Conservation (phyloP, 2,113 vertebrate genomes). For the Aegotheles bennettii region DNA sequence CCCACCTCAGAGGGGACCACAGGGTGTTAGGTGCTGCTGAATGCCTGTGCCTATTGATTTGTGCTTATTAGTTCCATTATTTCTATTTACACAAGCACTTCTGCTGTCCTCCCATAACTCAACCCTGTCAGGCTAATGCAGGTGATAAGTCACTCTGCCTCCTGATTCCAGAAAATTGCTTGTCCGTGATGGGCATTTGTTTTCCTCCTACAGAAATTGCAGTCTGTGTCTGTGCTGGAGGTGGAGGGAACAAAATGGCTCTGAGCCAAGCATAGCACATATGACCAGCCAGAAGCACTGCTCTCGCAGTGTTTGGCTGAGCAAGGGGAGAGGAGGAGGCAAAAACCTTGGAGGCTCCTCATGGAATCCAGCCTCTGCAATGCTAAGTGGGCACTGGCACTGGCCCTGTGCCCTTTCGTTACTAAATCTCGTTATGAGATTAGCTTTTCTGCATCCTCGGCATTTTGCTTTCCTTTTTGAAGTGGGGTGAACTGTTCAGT, state of each 20-base stretch:
- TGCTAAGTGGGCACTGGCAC: fast-evolving
- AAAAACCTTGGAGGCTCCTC: neutral
- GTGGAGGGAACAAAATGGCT: neutral
- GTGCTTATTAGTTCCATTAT: neutral
- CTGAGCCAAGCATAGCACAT: neutral
- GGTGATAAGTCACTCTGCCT: neutral
- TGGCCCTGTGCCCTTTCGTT: neutral
- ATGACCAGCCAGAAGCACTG: neutral
- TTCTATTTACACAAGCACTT: neutral
- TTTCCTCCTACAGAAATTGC: neutral
- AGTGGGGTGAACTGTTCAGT: neutral
- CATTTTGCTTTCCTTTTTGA: neutral
- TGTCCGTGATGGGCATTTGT: neutral
- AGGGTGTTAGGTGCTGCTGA: neutral
- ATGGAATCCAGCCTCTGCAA: neutral
- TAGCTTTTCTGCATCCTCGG: neutral
- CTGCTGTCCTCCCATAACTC: neutral
- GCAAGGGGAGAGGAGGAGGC: neutral
- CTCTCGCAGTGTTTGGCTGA: neutral
- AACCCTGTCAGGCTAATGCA: neutral
- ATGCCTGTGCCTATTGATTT: neutral
- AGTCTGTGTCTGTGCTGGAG: neutral
- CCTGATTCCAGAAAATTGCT: neutral
- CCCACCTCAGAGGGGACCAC: neutral
- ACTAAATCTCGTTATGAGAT: neutral